Conservation (phyloP, 2,888 invertebrate species). For the Epinotia brunnichana region DNA sequence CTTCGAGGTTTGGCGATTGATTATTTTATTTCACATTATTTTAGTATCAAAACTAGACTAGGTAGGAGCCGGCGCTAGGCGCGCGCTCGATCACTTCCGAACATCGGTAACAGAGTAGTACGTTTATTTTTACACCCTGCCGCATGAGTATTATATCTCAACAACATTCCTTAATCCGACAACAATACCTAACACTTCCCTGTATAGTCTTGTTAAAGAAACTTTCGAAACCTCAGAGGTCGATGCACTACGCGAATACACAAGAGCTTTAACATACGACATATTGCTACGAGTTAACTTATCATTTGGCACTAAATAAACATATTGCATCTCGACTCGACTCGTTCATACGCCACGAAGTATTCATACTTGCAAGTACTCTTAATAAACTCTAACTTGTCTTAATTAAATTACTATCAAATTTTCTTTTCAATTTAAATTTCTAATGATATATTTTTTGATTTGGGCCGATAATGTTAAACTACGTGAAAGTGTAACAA, state of each 20-base stretch:
- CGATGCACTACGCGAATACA: constrained; percentile 81
- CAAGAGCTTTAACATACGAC: constrained; percentile 81
- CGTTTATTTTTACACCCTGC: constrained; percentile 78
- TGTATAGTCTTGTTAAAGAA: constrained; percentile 84
- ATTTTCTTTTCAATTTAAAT: constrained; percentile 62
- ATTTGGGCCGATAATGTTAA: constrained; percentile 65
- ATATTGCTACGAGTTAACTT: constrained; percentile 84
- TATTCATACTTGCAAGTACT: constrained; percentile 71
- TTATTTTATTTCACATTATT: constrained; percentile 47
- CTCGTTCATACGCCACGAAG: constrained; percentile 75
- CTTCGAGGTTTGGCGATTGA: constrained; percentile 47
- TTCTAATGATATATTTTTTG: constrained; percentile 71
- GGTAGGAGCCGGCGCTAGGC: constrained; percentile 44
- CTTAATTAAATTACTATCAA: constrained; percentile 72
- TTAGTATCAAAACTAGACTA: constrained; percentile 61
- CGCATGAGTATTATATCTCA: constrained; percentile 81
- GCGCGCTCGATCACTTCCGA: constrained; percentile 36
- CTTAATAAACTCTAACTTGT: constrained; percentile 67
- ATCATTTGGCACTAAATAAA: constrained; percentile 84
- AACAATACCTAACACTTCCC: constrained; percentile 79
- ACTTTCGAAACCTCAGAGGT: constrained; percentile 82
- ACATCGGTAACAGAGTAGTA: constrained; percentile 45
- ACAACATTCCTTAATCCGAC: constrained; percentile 66
- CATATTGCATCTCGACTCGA: constrained; percentile 77
- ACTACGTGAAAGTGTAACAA: constrained; percentile 60